These are phyloP conservation scores for Limnothrissa miodon DNA, from an alignment of 2,113 vertebrate species.

Conservation along the genomic window DNA sequence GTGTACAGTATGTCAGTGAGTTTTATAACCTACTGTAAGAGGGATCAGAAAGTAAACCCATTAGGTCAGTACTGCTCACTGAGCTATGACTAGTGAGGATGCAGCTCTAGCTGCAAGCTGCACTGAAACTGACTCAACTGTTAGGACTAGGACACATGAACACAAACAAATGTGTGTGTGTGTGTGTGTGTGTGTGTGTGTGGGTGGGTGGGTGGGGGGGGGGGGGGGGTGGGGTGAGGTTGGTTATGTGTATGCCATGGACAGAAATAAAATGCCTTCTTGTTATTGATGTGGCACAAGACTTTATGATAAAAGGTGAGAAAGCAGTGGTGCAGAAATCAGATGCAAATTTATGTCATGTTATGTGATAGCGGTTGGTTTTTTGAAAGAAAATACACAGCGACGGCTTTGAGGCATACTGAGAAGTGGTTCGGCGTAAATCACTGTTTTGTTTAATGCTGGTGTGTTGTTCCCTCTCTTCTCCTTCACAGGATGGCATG, in stretches of 20 bases:
- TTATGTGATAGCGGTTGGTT: not conserved
- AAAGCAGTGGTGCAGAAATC: not conserved
- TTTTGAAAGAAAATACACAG: not conserved
- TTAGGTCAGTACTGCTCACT: not conserved
- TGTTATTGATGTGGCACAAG: not conserved
- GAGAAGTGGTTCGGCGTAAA: not conserved
- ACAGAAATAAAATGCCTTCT: not conserved
- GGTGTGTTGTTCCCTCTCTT: not conserved
- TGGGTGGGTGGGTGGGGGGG: too few species aligned
- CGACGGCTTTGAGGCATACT: not conserved
- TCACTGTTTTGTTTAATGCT: not conserved
- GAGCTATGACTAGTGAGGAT: not conserved
- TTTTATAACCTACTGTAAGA: not conserved
- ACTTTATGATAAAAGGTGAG: not conserved
- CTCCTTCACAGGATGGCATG: constrained; percentile 49
- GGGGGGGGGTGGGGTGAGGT: too few species aligned
- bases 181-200: too few species aligned
- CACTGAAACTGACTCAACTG: not conserved
- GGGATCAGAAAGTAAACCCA: not conserved
- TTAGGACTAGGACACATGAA: not conserved
- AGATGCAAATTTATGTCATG: not conserved
- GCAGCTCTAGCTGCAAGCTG: too few species aligned
- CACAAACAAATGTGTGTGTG: not conserved
- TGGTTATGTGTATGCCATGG: not conserved
- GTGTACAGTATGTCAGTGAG: not conserved